These are phyloP conservation scores for Panulirus ornatus DNA, from an alignment of 1,140 invertebrate species.

Conservation along the genomic window DNA sequence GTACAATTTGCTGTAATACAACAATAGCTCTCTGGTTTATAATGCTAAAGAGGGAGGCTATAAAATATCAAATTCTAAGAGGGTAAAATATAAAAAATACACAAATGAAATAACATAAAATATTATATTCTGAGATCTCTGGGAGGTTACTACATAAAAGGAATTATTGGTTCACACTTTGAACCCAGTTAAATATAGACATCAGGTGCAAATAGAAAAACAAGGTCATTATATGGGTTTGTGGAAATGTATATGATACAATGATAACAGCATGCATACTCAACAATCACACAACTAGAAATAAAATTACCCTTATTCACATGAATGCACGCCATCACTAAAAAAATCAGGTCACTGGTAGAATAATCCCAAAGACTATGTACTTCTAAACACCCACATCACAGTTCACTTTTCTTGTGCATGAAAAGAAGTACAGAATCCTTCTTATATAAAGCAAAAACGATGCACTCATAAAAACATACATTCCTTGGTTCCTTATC, in stretches of 20 bases:
- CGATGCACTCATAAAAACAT: constrained; percentile 49
- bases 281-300: constrained; percentile 60
- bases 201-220: constrained; percentile 61
- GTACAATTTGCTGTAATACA: not conserved
- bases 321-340: constrained; percentile 58
- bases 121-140: constrained; percentile 69
- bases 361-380: constrained; percentile 49
- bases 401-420: constrained; percentile 13
- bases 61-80: not conserved
- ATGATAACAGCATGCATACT: constrained; percentile 60
- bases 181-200: constrained; percentile 55
- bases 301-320: constrained; percentile 57
- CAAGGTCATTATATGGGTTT: constrained; percentile 49
- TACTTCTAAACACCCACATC: constrained; percentile 33
- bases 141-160: constrained; percentile 61
- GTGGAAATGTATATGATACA: constrained; percentile 64
- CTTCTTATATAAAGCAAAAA: constrained; percentile 47
- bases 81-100: constrained; percentile 16
- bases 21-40: not conserved
- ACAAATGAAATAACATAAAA: constrained; percentile 54
- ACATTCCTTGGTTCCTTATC: constrained; percentile 13
- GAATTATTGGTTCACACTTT: constrained; percentile 26
- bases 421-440: constrained; percentile 48
- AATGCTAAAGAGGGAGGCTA: not conserved
- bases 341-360: constrained; percentile 71